phyloP scores from a whole-genome alignment of 2,888 invertebrate genomes.

The Bellardia bayeri region DNA sequence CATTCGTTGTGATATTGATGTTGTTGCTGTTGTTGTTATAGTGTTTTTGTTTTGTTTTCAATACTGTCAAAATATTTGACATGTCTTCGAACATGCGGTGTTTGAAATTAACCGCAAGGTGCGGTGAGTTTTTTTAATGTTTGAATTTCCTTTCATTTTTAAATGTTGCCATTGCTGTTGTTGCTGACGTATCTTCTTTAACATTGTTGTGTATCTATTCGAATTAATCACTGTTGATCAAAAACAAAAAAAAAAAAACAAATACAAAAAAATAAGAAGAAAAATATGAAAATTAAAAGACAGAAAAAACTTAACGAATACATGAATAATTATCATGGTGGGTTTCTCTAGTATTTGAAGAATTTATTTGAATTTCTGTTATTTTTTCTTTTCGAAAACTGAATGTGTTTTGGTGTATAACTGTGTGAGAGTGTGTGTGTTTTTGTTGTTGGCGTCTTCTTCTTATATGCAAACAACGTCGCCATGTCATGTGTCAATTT shows the following conservation, averaged over 20 bases:
- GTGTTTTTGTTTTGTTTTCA: conserved; percentile 40
- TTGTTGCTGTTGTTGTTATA: conserved; percentile 4
- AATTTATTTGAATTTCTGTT: conserved; percentile 54
- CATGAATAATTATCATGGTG: conserved; percentile 69
- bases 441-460: conserved; percentile 59
- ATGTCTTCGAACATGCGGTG: conserved; percentile 45
- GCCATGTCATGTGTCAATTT: conserved; percentile 75
- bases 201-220: conserved; percentile 64
- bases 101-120: conserved; percentile 74
- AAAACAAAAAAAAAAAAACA: conserved; percentile 8
- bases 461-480: conserved; percentile 74
- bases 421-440: background rate
- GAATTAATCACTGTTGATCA: conserved; percentile 69
- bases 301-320: conserved; percentile 26
- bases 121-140: conserved; percentile 63
- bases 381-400: background rate
- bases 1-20: conserved; percentile 47
- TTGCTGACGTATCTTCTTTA: conserved; percentile 50
- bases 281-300: conserved; percentile 6
- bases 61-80: conserved; percentile 72
- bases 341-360: conserved; percentile 68
- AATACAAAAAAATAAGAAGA: conserved; percentile 3
- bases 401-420: conserved; percentile 29
- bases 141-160: conserved; percentile 65
- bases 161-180: conserved; percentile 22